Evolutionary conservation across 2,113 vertebrate species (phyloP).

Genomic region (Ictalurus furcatus): DNA sequence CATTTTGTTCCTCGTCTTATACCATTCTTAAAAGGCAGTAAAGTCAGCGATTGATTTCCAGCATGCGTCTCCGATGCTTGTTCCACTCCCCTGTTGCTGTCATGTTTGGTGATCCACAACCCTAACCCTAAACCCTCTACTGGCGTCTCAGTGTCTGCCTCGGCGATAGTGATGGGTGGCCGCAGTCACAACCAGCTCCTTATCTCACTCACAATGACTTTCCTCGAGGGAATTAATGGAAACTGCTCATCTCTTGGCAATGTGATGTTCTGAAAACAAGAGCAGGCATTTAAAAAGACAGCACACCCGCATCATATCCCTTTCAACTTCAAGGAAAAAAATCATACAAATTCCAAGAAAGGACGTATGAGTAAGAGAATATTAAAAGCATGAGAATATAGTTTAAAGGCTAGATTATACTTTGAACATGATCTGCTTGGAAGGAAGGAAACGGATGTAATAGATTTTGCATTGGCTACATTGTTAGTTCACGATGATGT

Average conservation of each 20-base stretch:
- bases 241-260: background rate
- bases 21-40: background rate
- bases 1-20: background rate
- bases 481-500: background rate
- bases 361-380: background rate
- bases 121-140: background rate
- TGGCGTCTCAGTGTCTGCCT: conserved; percentile 8
- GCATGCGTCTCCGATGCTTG: background rate
- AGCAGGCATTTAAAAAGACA: background rate
- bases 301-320: background rate
- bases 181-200: conserved; percentile 6
- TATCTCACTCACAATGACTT: background rate
- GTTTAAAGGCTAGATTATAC: background rate
- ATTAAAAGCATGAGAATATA: background rate
- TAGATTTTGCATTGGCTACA: background rate
- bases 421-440: background rate
- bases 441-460: background rate
- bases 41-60: background rate
- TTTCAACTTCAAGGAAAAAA: background rate
- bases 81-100: background rate
- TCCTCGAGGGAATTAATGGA: background rate
- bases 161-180: background rate
- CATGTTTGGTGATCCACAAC: background rate
- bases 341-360: background rate
- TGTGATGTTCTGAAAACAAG: background rate